Evolutionary conservation across 1,140 invertebrate species (phyloP).

Genomic region (Latrodectus geometricus): DNA sequence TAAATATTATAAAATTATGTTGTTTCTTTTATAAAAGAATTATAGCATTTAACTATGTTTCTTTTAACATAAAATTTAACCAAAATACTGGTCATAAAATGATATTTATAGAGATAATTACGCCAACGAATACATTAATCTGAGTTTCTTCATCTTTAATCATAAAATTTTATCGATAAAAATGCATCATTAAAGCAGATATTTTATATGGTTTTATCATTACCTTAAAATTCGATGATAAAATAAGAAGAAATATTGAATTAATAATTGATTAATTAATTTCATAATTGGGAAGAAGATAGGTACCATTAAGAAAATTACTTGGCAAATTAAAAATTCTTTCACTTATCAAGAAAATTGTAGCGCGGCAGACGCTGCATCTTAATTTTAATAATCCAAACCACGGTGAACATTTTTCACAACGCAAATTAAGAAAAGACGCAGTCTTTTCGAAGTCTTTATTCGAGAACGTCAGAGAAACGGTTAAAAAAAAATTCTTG

Average conservation of each 20-base stretch:
- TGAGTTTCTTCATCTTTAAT: background rate
- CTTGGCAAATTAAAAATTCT: slow-evolving; percentile 26
- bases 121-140: background rate
- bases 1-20: no score
- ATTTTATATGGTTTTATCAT: background rate
- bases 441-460: background rate
- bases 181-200: background rate
- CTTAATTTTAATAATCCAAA: slow-evolving; percentile 10
- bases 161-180: background rate
- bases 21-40: no score
- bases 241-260: slow-evolving; percentile 28
- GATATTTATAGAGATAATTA: no score
- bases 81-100: no score
- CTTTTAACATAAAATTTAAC: no score
- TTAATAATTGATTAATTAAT: slow-evolving; percentile 48
- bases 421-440: slow-evolving; percentile 32
- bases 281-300: slow-evolving; percentile 24
- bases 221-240: slow-evolving; percentile 24
- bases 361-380: background rate
- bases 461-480: slow-evolving; percentile 2
- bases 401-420: slow-evolving; percentile 25
- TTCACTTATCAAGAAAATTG: background rate
- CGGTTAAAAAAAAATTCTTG: slow-evolving; percentile 19
- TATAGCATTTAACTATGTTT: no score
- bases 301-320: slow-evolving; percentile 47